A percentile compares a stretch with the other conserved stretches of the same genome.
These are phyloP conservation scores for Sebastes paucispinis DNA, from an alignment of 2,797 vertebrate genomes.

Conservation along the genomic window DNA sequence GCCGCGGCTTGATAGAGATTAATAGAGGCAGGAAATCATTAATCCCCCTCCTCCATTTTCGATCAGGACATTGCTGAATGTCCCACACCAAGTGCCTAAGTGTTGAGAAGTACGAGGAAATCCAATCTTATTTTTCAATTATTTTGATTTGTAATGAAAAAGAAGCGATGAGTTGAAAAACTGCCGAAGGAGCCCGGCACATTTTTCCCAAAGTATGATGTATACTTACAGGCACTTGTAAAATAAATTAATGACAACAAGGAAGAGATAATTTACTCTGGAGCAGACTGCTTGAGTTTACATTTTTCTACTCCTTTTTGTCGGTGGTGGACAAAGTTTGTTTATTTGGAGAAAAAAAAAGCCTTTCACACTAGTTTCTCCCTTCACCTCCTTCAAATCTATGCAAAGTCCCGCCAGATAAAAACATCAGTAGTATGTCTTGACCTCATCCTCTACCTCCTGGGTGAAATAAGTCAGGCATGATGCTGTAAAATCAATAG, in stretches of 20 bases:
- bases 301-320: neutral
- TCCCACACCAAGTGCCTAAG: conserved; percentile 5
- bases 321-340: neutral
- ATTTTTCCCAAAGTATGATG: conserved; percentile 2
- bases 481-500: conserved; percentile 65
- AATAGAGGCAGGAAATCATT: conserved; percentile 57
- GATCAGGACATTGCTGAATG: conserved; percentile 28
- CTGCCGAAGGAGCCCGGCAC: conserved; percentile 2
- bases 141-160: conserved; percentile 26
- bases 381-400: conserved; percentile 11
- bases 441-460: conserved; percentile 30
- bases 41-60: conserved; percentile 40
- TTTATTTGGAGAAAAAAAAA: neutral
- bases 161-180: conserved; percentile 10
- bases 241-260: conserved; percentile 29
- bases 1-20: conserved; percentile 57
- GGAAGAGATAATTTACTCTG: neutral
- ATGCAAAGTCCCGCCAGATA: conserved; percentile 4
- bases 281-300: neutral
- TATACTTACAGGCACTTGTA: neutral
- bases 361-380: neutral
- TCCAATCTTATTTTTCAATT: conserved; percentile 34
- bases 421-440: conserved; percentile 18
- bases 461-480: conserved; percentile 48
- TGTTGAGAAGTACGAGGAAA: neutral